Conservation (phyloP, 2,113 vertebrate species). For the Mesembrinibis cayennensis region DNA sequence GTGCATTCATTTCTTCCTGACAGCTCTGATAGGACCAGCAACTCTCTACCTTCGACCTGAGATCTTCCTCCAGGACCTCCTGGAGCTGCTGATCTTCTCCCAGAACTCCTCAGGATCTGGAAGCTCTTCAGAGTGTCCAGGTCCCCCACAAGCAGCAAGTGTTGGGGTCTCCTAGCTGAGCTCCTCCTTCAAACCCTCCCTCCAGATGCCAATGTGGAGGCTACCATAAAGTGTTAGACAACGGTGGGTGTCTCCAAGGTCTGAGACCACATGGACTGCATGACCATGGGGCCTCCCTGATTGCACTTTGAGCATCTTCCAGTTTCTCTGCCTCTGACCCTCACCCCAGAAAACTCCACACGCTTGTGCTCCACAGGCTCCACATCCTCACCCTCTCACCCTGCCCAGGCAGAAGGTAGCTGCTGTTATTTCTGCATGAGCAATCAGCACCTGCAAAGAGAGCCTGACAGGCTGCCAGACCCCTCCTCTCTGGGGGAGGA, state of each 20-base stretch:
- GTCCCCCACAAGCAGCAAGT: not conserved
- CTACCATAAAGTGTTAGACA: not conserved
- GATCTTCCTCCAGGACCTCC: not conserved
- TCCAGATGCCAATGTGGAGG: not conserved
- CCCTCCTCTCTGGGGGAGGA: not conserved
- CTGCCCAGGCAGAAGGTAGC: not conserved
- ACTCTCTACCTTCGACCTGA: not conserved
- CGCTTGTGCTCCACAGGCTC: not conserved
- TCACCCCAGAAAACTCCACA: not conserved
- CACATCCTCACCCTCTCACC: not conserved
- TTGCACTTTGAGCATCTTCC: not conserved
- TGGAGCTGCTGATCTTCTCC: not conserved
- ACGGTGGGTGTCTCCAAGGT: not conserved
- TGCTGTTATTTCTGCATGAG: not conserved
- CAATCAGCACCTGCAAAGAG: not conserved
- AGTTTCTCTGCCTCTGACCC: not conserved
- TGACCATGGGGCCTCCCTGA: not conserved
- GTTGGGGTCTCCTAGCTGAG: not conserved
- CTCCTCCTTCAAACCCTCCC: not conserved
- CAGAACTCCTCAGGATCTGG: not conserved
- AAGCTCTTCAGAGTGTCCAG: not conserved
- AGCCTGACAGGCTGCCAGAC: not conserved
- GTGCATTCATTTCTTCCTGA: not conserved
- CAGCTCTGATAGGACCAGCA: not conserved
- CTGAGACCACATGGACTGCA: not conserved